These are phyloP conservation scores for Alethe diademata DNA, from an alignment of 2,113 vertebrate genomes.

Conservation along the genomic window DNA sequence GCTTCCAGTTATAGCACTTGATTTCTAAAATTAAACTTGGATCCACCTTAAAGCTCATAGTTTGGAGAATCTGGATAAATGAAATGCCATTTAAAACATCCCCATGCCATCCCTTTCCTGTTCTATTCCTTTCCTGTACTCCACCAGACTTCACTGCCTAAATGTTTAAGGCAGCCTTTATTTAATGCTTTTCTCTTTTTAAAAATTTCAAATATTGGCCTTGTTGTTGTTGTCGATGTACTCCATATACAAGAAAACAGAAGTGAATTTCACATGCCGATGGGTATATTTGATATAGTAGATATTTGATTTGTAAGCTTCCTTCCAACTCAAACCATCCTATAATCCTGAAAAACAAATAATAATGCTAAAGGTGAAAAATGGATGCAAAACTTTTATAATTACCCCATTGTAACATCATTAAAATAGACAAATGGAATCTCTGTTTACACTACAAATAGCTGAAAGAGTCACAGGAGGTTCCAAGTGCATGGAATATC, in stretches of 20 bases:
- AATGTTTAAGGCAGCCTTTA: neutral
- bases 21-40: constrained; percentile 28
- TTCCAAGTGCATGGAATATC: neutral
- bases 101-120: neutral
- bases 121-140: neutral
- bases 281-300: neutral
- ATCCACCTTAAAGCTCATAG: neutral
- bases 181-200: neutral
- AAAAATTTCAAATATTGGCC: neutral
- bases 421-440: neutral
- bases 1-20: constrained; percentile 17
- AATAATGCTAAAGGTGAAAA: neutral
- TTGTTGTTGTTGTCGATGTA: neutral
- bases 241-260: neutral
- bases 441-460: neutral
- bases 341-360: neutral
- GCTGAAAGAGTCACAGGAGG: neutral
- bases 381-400: neutral
- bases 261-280: neutral
- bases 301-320: neutral
- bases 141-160: neutral
- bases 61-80: neutral
- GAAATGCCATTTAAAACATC: neutral
- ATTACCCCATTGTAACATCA: neutral
- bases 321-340: neutral